These are phyloP conservation scores for Brachyopa scutellaris DNA, from an alignment of 2,888 invertebrate genomes.

Conservation along the genomic window DNA sequence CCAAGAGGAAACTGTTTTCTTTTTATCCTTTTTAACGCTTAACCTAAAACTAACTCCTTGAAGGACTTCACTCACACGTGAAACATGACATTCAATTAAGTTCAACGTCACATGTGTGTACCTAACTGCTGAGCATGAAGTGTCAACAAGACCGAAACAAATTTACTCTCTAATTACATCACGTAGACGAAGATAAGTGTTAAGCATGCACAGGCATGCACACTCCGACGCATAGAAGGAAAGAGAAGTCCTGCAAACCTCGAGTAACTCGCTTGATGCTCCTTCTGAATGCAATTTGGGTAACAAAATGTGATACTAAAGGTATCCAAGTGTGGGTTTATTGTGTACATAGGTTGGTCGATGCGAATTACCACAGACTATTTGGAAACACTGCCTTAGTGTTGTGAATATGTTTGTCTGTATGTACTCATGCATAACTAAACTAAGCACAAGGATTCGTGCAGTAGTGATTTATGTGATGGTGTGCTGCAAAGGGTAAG, in stretches of 20 bases:
- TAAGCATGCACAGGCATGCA: constrained; percentile 19
- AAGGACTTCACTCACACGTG: constrained; percentile 1
- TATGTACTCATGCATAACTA: constrained; percentile 61
- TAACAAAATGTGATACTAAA: constrained; percentile 39
- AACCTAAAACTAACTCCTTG: not conserved
- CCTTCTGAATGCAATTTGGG: constrained; percentile 28
- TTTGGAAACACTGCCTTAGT: constrained; percentile 48
- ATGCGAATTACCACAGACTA: constrained; percentile 62
- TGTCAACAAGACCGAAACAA: constrained; percentile 66
- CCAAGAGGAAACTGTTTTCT: constrained; percentile 8
- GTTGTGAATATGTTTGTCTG: constrained; percentile 34
- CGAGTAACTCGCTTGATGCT: constrained; percentile 14
- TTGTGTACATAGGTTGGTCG: constrained; percentile 47
- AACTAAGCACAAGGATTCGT: constrained; percentile 48
- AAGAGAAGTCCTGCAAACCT: constrained; percentile 32
- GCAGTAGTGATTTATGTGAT: not conserved
- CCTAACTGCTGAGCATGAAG: constrained; percentile 17
- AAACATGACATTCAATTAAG: constrained; percentile 39
- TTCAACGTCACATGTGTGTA: constrained; percentile 43
- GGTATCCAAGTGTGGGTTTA: constrained; percentile 50
- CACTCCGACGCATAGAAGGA: not conserved
- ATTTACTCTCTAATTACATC: constrained; percentile 68
- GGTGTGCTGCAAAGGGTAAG: not conserved
- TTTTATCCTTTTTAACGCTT: not conserved
- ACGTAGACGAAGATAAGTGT: constrained; percentile 55